Evolutionary conservation across 2,888 invertebrate species (phyloP).

Genomic region (Pseudoips prasinana): DNA sequence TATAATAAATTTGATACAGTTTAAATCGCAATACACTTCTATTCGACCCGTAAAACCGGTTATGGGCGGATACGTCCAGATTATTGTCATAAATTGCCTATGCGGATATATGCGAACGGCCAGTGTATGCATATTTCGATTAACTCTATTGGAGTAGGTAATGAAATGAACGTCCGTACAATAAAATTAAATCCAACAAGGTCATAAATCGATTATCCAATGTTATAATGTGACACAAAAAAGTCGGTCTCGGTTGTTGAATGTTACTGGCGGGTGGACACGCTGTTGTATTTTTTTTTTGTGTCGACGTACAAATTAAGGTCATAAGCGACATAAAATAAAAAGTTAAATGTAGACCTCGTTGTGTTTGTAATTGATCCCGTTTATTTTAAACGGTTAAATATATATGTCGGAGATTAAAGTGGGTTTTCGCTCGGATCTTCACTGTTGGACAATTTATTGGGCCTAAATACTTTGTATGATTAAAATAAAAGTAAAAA

Average conservation of each 20-base stretch:
- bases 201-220: constrained; percentile 39
- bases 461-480: too few species aligned
- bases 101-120: constrained; percentile 35
- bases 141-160: constrained; percentile 51
- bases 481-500: too few species aligned
- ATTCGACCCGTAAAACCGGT: constrained; percentile 53
- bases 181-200: constrained; percentile 50
- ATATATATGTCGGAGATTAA: too few species aligned
- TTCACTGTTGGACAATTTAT: too few species aligned
- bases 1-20: constrained; percentile 56
- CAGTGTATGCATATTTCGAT: constrained; percentile 57
- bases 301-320: too few species aligned
- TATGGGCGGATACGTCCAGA: constrained; percentile 57
- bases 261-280: too few species aligned
- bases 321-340: too few species aligned
- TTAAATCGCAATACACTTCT: constrained; percentile 56
- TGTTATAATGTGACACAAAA: constrained; percentile 26
- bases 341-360: background rate
- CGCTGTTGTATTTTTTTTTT: too few species aligned
- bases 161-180: constrained; percentile 52
- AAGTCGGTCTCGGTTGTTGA: too few species aligned
- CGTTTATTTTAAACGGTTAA: too few species aligned
- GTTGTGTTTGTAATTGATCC: background rate
- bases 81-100: constrained; percentile 70
- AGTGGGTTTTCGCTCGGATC: too few species aligned